Base-by-base conservation (phyloP, 2,888 invertebrate species). In the Caenorhabditis afra region DNA sequence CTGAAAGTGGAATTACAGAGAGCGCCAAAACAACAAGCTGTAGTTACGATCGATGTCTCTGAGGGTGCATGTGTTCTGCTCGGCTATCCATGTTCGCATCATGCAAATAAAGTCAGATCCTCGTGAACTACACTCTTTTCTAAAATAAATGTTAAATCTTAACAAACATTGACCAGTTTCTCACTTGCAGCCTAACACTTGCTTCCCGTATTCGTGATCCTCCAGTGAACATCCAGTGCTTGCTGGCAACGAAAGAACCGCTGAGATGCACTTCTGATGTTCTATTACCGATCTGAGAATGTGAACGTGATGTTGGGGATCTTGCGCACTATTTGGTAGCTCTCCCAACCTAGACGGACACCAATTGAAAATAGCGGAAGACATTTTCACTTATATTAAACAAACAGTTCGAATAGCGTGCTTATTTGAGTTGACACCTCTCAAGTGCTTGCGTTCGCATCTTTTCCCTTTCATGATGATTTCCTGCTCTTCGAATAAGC, bases 81-180 rank as follows among this genome's bases (percentile, higher is more conserved):
- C 88, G 8, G 86, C 86, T 22, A 90, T 86, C 89, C 89, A 89
- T 1, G 84, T 85, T 58, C 85, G 70, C 87, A 89, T 86, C 66
- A 87, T 81, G 58, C 89, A 89, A 39, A 87, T 81, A 57, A 89
- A 85, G 49, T 87, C 85, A 4, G 81, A 81, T n/a, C 81, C 84
- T 4, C 81, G 75, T 10, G 68, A 39, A 8, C 66, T 70, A 75
- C 89, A 89, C 11, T 85, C 73, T 45, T 73, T 70, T 55, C 89
- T 90, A 71, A 59, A 85, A 47, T 12, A 45, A 16, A 10, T 20
- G 16, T 62, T 57, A 3, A 16, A 71, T 7, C n/a, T 37, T 35
- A 16, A 47, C 8, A 11, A 41, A 11, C 52, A 1, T 12, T 18
- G 20, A 5, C 3, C 3, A 29, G 23, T 29, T 22, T 29, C 70